Percentiles rank a stretch among this genome's conserved stretches.
Evolutionary conservation across 2,797 vertebrate species (phyloP).

Genomic region (Erethizon dorsatum): DNA sequence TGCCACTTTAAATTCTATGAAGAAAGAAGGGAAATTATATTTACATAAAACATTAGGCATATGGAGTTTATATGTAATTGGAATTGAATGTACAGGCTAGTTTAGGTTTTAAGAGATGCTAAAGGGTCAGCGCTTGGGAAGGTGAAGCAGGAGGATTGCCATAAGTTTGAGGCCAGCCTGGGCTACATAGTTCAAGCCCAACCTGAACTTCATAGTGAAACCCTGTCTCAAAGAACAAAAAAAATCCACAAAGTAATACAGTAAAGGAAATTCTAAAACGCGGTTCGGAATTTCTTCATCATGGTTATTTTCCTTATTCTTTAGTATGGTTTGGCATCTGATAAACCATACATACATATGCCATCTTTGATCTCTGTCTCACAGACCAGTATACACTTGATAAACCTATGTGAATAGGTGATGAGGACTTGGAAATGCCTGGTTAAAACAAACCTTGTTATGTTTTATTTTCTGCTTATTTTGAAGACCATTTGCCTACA

Average conservation of each 20-base stretch:
- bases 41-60: neutral
- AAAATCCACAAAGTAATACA: neutral
- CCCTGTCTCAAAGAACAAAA: neutral
- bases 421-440: neutral
- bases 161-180: neutral
- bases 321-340: neutral
- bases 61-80: neutral
- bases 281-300: neutral
- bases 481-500: neutral
- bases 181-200: too few relatives aligned
- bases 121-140: neutral
- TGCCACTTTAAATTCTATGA: neutral
- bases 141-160: neutral
- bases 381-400: neutral
- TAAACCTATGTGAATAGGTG: neutral
- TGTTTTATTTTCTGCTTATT: neutral
- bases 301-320: neutral
- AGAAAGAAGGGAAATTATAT: neutral
- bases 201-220: neutral
- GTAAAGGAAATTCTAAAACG: neutral
- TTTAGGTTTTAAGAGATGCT: neutral
- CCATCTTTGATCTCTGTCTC: neutral
- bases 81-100: neutral
- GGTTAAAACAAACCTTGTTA: neutral
- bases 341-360: neutral